These are phyloP conservation scores for Gambelia wislizenii DNA, from an alignment of 2,797 vertebrate species.

Conservation along the genomic window DNA sequence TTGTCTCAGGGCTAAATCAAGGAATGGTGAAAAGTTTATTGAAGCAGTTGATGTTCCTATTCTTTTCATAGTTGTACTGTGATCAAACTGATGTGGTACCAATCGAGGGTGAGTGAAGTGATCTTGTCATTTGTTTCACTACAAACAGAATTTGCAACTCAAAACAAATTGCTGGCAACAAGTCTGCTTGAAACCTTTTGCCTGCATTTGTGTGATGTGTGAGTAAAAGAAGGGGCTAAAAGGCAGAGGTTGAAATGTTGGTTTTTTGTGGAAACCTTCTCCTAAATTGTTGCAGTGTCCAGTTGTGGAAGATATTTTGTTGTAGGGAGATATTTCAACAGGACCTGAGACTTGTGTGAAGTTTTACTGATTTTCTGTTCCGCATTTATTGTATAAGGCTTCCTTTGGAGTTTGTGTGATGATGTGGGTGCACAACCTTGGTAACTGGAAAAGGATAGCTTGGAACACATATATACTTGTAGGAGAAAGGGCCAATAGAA, in stretches of 20 bases:
- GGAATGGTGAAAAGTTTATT: background rate
- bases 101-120: background rate
- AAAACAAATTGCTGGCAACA: background rate
- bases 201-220: background rate
- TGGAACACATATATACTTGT: background rate
- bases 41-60: background rate
- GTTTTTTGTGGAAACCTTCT: background rate
- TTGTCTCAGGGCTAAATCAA: conserved; percentile 1
- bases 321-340: background rate
- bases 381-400: background rate
- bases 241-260: background rate
- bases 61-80: background rate
- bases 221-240: background rate
- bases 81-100: background rate
- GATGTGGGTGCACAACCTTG: background rate
- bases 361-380: background rate
- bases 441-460: background rate
- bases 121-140: background rate
- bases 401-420: background rate
- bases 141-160: background rate
- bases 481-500: background rate
- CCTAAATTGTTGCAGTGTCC: background rate
- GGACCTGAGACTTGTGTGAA: background rate
- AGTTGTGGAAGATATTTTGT: background rate
- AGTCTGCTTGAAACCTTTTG: background rate